phyloP scores from a whole-genome alignment of 2,888 invertebrate genomes.

The Ophioninae sp. region DNA sequence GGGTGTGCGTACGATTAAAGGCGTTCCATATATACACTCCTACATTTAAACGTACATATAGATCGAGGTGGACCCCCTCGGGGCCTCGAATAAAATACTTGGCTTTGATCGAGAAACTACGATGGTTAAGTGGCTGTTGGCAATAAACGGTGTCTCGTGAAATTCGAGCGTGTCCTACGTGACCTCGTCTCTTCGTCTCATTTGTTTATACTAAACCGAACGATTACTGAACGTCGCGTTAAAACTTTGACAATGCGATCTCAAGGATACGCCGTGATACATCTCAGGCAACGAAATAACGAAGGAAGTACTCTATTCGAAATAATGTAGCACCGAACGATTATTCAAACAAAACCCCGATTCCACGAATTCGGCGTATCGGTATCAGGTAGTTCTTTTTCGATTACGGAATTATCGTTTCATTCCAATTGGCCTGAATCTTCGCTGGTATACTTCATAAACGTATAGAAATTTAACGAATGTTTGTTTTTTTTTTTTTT shows the following conservation, averaged over 20 bases:
- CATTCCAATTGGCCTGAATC: not conserved
- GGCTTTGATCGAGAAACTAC: constrained; percentile 60
- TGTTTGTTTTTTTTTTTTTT: not conserved
- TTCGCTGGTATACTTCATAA: not conserved
- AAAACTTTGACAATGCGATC: not conserved
- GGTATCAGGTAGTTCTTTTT: not conserved
- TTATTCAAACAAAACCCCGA: not conserved
- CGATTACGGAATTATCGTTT: not conserved
- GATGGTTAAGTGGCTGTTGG: constrained; percentile 61
- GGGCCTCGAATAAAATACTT: constrained; percentile 54
- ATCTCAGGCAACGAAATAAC: constrained; percentile 4
- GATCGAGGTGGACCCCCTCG: constrained; percentile 38
- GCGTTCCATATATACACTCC: constrained; percentile 30
- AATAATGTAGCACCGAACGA: constrained; percentile 2
- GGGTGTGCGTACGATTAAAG: constrained; percentile 5
- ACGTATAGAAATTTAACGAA: not conserved
- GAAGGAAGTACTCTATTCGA: not conserved
- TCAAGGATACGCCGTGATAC: not conserved
- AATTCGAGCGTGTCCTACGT: constrained; percentile 49
- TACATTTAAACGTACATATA: constrained; percentile 26
- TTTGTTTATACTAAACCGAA: constrained; percentile 18
- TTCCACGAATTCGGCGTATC: not conserved
- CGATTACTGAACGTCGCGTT: constrained; percentile 3
- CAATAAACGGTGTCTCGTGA: constrained; percentile 54
- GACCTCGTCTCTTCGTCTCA: constrained; percentile 27